A percentile compares a stretch with the other conserved stretches of the same genome.
phyloP scores from a whole-genome alignment of 1,140 invertebrate species.

The Ganaspis sp. region DNA sequence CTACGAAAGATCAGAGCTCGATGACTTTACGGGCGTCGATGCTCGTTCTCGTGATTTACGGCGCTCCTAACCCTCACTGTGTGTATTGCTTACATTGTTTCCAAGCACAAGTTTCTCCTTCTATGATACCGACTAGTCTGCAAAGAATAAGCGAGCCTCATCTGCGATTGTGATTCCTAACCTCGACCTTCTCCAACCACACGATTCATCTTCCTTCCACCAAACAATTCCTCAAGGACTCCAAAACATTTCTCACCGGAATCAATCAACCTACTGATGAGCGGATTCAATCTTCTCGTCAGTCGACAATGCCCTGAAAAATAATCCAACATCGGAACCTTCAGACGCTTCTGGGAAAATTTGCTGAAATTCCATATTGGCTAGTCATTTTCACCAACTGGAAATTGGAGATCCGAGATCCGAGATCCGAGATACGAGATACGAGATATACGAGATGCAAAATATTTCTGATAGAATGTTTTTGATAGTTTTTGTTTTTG shows the following conservation, averaged over 20 bases:
- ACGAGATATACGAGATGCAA: too few relatives aligned
- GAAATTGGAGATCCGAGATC: too few relatives aligned
- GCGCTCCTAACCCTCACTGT: slow-evolving; percentile 66
- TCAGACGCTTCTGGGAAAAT: too few relatives aligned
- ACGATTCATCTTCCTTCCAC: slow-evolving; percentile 15
- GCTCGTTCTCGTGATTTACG: slow-evolving; percentile 72
- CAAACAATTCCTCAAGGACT: neutral
- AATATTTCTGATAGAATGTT: too few relatives aligned
- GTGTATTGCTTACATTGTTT: slow-evolving; percentile 64
- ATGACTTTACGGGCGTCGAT: slow-evolving; percentile 72
- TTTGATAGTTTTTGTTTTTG: too few relatives aligned
- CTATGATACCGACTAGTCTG: slow-evolving; percentile 44
- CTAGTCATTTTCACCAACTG: too few relatives aligned
- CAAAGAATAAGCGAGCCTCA: slow-evolving; percentile 31
- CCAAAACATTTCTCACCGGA: neutral
- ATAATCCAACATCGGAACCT: too few relatives aligned
- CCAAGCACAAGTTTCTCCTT: slow-evolving; percentile 49
- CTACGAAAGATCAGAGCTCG: slow-evolving; percentile 62
- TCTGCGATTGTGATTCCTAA: slow-evolving; percentile 35
- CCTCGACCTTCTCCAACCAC: slow-evolving; percentile 55
- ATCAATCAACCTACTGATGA: neutral
- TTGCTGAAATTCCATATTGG: too few relatives aligned
- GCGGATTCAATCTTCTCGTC: neutral
- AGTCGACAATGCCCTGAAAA: neutral
- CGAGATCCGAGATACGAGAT: too few relatives aligned